phyloP scores from a whole-genome alignment of 1,140 invertebrate genomes.

The Mizuhopecten yessoensis region DNA sequence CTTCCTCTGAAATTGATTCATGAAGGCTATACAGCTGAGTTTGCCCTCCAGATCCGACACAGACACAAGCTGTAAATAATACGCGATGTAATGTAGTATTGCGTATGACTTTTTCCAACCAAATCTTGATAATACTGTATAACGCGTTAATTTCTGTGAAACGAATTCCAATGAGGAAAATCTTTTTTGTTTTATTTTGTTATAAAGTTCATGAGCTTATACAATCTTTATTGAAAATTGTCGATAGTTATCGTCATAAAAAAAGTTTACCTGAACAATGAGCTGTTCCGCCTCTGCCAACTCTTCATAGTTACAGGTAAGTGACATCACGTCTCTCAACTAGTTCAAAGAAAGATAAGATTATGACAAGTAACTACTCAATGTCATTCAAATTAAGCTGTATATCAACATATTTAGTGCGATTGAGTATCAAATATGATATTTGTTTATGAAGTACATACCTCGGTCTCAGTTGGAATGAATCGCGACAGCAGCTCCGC shows the following conservation, averaged over 20 bases:
- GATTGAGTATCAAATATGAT: too few species aligned
- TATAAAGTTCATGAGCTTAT: too few species aligned
- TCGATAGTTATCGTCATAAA: too few species aligned
- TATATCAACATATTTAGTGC: too few species aligned
- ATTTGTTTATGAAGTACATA: not conserved
- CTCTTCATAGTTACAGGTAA: conserved; percentile 54
- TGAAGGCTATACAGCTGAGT: not conserved
- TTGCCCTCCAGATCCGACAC: not conserved
- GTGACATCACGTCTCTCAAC: conserved; percentile 57
- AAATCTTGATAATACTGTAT: too few species aligned
- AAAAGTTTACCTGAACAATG: conserved; percentile 53
- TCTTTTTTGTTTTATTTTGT: too few species aligned
- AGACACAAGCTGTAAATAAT: not conserved
- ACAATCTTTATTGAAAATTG: too few species aligned
- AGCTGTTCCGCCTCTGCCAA: conserved; percentile 59
- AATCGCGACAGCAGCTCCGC: conserved; percentile 54
- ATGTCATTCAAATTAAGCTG: too few species aligned
- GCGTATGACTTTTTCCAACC: too few species aligned
- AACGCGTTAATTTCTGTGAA: too few species aligned
- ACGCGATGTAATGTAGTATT: not conserved
- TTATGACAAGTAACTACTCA: too few species aligned
- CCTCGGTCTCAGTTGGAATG: conserved; percentile 51
- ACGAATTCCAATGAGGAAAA: too few species aligned
- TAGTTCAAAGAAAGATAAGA: conserved; percentile 8
- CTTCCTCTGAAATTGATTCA: not conserved